These are phyloP conservation scores for Antidorcas marsupialis DNA, from an alignment of 2,113 vertebrate species.

Conservation along the genomic window DNA sequence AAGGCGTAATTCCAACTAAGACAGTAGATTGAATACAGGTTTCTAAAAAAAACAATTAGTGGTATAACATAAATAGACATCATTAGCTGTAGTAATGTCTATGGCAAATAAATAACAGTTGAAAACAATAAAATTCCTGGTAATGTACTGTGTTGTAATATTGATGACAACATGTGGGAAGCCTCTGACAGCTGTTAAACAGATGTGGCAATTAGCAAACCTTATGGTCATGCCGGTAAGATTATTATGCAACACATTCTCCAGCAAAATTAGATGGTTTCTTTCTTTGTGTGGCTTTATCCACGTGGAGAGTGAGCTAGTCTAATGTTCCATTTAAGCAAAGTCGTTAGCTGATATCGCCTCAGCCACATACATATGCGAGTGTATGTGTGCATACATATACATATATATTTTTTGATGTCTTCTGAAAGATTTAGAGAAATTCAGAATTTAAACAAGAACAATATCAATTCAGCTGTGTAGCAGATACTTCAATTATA, in stretches of 20 bases:
- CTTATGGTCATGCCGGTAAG: constrained; percentile 83
- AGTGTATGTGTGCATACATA: not conserved
- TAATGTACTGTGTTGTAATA: constrained; percentile 81
- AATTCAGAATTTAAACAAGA: constrained; percentile 83
- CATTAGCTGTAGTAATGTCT: constrained; percentile 80
- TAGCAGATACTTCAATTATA: constrained; percentile 87
- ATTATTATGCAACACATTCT: constrained; percentile 80
- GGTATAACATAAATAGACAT: constrained; percentile 76
- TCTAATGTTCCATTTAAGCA: constrained; percentile 41
- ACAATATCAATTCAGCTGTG: constrained; percentile 83
- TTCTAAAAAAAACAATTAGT: constrained; percentile 70
- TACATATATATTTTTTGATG: constrained; percentile 41
- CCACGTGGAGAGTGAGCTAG: constrained; percentile 49
- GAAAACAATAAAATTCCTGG: constrained; percentile 82
- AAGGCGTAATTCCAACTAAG: not conserved
- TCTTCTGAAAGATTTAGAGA: constrained; percentile 79
- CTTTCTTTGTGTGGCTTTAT: constrained; percentile 70
- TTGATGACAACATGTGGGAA: constrained; percentile 85
- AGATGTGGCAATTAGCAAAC: constrained; percentile 91
- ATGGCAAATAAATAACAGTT: constrained; percentile 83
- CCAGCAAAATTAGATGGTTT: constrained; percentile 74
- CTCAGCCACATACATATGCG: not conserved
- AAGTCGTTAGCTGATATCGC: not conserved
- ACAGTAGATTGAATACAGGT: not conserved
- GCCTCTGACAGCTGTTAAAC: constrained; percentile 87